These are phyloP conservation scores for Scolopax mira DNA, from an alignment of 2,113 vertebrate genomes.

Conservation along the genomic window DNA sequence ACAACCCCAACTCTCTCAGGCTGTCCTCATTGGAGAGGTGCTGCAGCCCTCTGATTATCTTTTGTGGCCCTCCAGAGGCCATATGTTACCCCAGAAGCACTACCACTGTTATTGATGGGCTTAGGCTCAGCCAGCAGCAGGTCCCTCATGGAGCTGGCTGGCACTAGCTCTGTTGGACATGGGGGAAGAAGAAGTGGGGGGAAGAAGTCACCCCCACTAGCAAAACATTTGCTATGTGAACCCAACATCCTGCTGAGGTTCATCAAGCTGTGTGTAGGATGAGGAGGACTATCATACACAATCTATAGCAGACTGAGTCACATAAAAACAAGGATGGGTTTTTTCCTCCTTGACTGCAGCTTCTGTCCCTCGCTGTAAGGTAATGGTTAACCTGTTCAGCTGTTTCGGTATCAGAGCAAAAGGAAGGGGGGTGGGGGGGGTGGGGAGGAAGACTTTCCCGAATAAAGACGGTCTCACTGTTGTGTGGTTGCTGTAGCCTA, in stretches of 20 bases:
- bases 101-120: neutral
- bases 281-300: neutral
- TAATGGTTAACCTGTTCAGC: neutral
- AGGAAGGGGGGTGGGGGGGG: rapidly evolving
- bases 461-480: neutral
- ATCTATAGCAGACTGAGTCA: neutral
- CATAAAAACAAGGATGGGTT: neutral
- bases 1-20: too few relatives aligned
- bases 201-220: neutral
- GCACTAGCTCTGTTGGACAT: neutral
- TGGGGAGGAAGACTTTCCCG: neutral
- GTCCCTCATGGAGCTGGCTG: neutral
- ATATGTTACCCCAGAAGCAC: neutral
- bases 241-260: neutral
- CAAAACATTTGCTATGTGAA: neutral
- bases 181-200: neutral
- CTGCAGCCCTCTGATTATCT: too few relatives aligned
- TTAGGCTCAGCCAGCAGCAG: neutral
- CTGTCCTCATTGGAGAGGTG: too few relatives aligned
- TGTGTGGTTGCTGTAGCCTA: neutral
- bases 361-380: neutral
- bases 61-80: too few relatives aligned
- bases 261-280: neutral
- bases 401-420: neutral
- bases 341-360: neutral